These are phyloP conservation scores for Hormaphis cornu DNA, from an alignment of 1,140 invertebrate species.

Conservation along the genomic window DNA sequence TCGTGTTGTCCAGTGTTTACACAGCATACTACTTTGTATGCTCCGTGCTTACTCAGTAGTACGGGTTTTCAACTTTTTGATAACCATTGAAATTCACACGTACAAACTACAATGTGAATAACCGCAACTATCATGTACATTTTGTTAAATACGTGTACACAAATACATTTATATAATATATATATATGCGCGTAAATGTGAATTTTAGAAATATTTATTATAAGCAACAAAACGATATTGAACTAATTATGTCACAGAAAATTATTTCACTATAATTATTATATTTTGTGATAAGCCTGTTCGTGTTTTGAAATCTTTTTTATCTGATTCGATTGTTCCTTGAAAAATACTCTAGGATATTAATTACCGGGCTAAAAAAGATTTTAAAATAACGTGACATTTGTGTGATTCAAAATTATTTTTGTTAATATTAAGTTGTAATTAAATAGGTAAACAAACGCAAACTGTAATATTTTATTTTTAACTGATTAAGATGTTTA, in stretches of 20 bases:
- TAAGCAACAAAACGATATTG: background rate
- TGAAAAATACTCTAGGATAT: background rate
- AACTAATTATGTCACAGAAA: background rate
- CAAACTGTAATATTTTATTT: constrained; percentile 1
- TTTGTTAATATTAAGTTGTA: constrained; percentile 1
- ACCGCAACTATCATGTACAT: too few relatives aligned
- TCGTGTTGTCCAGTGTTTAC: too few relatives aligned
- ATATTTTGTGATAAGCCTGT: background rate
- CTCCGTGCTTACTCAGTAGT: too few relatives aligned
- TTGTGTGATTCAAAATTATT: constrained; percentile 20
- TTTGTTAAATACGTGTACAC: background rate
- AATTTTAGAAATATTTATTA: constrained; percentile 17
- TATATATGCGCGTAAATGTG: background rate
- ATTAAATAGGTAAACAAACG: background rate
- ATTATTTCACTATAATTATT: background rate
- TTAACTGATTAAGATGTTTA: constrained; percentile 27
- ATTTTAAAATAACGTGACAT: constrained; percentile 2
- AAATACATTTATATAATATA: background rate
- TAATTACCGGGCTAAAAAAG: constrained; percentile 12
- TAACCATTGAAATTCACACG: too few relatives aligned
- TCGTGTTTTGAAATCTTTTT: constrained; percentile 28
- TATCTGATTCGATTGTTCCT: constrained; percentile 11
- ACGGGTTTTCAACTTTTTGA: too few relatives aligned
- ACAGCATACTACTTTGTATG: too few relatives aligned
- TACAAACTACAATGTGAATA: too few relatives aligned